Conservation (phyloP, 2,888 invertebrate species). For the Drosophila rubida region DNA sequence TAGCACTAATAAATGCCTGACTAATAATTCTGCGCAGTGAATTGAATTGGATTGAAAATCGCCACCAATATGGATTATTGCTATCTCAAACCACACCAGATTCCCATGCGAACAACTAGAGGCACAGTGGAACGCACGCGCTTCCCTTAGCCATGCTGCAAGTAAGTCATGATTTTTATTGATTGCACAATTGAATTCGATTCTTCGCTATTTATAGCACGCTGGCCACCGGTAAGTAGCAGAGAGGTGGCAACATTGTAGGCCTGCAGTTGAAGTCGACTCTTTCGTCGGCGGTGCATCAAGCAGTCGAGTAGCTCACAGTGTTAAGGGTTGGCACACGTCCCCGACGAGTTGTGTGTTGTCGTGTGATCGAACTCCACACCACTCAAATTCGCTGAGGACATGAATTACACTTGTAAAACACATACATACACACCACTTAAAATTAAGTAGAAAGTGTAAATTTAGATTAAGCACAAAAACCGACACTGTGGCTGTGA, state of each 20-base stretch:
- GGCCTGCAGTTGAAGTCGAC: no score
- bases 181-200: no score
- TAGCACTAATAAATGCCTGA: conserved; percentile 34
- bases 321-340: background rate
- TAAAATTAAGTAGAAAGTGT: background rate
- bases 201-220: no score
- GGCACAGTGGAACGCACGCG: background rate
- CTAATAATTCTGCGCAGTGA: conserved; percentile 15
- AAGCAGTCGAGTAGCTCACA: background rate
- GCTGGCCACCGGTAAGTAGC: no score
- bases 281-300: no score
- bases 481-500: background rate
- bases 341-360: background rate
- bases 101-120: background rate
- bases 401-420: no score
- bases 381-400: background rate
- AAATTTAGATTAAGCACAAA: background rate
- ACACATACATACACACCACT: background rate
- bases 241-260: no score
- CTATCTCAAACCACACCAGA: background rate
- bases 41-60: conserved; percentile 26
- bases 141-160: conserved; percentile 19
- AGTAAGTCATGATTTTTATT: no score
- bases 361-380: background rate
- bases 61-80: conserved; percentile 6